Conservation (phyloP, 2,797 vertebrate genomes). For the Chaunax sp. region DNA sequence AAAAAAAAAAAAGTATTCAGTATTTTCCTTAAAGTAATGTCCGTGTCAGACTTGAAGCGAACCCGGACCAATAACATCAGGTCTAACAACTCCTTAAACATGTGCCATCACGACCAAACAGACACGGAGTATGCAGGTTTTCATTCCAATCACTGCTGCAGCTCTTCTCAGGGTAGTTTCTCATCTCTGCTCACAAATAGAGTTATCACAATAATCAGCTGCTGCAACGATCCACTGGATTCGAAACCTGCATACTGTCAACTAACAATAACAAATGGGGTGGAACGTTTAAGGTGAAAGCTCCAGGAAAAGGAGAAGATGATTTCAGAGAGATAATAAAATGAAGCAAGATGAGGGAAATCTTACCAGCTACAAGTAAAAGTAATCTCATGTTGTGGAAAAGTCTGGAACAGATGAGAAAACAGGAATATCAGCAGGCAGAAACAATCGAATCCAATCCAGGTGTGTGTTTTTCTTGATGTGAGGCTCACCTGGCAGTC, state of each 20-base stretch:
- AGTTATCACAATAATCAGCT: not conserved
- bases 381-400: conserved; percentile 68
- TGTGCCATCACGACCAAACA: conserved; percentile 43
- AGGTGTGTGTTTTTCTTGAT: not conserved
- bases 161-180: not conserved
- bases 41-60: not conserved
- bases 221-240: not conserved
- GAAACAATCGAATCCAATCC: not conserved
- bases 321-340: not conserved
- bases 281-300: not conserved
- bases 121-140: conserved; percentile 18
- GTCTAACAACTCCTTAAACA: conserved; percentile 9
- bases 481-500: conserved; percentile 29
- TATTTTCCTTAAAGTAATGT: not conserved
- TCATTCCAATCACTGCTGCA: not conserved
- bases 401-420: conserved; percentile 33
- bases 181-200: not conserved
- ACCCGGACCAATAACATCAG: not conserved
- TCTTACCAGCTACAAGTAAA: conserved; percentile 79
- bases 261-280: not conserved
- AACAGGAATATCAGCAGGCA: conserved; percentile 19
- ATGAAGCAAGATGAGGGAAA: not conserved
- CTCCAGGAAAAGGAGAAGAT: not conserved
- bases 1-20: no score
- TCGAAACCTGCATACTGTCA: not conserved